Percentiles rank a stretch among this genome's conserved stretches.
These are phyloP conservation scores for Amblyopsis hoosieri DNA, from an alignment of 2,797 vertebrate genomes.

Conservation along the genomic window DNA sequence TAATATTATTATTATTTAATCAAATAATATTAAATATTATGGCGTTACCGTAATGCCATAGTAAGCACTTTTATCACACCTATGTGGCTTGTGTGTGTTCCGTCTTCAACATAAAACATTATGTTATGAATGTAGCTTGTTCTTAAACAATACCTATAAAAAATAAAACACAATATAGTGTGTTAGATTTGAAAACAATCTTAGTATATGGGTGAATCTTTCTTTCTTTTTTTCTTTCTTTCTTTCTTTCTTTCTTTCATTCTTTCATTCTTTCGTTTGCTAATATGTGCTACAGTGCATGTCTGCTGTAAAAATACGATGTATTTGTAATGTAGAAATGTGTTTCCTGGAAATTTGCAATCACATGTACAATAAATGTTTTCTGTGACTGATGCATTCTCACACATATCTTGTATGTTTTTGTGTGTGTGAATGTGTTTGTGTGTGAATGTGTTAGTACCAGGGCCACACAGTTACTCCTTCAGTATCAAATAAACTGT, in stretches of 20 bases:
- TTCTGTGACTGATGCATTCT: not conserved
- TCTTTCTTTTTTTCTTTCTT: no score
- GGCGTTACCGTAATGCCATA: not conserved
- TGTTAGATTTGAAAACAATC: no score
- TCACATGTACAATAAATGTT: not conserved
- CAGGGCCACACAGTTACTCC: not conserved
- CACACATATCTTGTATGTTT: not conserved
- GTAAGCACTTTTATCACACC: conserved; percentile 37
- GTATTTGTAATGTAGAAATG: not conserved
- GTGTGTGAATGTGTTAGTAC: not conserved
- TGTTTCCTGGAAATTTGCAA: not conserved
- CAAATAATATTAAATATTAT: no score
- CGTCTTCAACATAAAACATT: conserved; percentile 17
- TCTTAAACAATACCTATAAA: not conserved
- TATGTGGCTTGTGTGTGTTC: conserved; percentile 23
- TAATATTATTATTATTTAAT: no score
- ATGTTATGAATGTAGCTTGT: not conserved
- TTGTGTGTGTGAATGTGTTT: not conserved
- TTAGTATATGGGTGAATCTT: no score
- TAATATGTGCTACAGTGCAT: no score
- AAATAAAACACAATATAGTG: not conserved
- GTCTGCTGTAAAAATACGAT: not conserved
- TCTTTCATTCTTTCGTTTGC: no score
- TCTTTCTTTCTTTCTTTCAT: no score
- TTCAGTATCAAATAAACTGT: not conserved